A percentile compares a stretch with the other conserved stretches of the same genome.
phyloP scores from a whole-genome alignment of 2,113 vertebrate genomes.

The Xenopus laevis region DNA sequence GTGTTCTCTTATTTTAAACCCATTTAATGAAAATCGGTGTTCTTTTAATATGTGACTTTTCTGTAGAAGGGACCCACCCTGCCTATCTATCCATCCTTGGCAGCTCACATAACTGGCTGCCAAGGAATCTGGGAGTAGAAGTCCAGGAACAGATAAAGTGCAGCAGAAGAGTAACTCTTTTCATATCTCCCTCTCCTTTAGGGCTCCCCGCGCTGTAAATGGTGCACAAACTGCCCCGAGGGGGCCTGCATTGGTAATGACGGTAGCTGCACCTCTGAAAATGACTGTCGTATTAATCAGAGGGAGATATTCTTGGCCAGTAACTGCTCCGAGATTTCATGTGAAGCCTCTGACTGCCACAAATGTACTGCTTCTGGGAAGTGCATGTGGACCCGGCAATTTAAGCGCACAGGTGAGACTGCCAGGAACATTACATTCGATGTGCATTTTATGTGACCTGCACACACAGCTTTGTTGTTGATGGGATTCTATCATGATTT shows the following conservation, averaged over 20 bases:
- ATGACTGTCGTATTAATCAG: slow-evolving; percentile 90
- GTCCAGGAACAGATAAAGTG: too few species aligned
- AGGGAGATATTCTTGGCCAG: slow-evolving; percentile 84
- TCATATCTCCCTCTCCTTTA: slow-evolving; percentile 23
- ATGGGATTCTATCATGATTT: too few species aligned
- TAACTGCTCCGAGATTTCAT: slow-evolving; percentile 86
- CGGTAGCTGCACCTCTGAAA: slow-evolving; percentile 83
- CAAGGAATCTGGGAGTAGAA: too few species aligned
- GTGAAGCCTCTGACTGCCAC: slow-evolving; percentile 84
- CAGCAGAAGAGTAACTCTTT: too few species aligned
- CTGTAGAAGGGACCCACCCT: too few species aligned
- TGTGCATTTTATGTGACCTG: neutral
- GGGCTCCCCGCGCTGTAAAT: slow-evolving; percentile 73
- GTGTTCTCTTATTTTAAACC: too few species aligned
- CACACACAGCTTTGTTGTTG: too few species aligned
- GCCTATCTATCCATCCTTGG: too few species aligned
- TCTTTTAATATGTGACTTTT: too few species aligned
- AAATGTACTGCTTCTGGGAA: slow-evolving; percentile 85
- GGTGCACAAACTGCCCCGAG: slow-evolving; percentile 91
- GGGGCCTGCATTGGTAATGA: slow-evolving; percentile 83
- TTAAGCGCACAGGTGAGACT: slow-evolving; percentile 80
- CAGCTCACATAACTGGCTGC: too few species aligned
- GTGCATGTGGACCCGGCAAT: slow-evolving; percentile 92
- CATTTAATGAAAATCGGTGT: too few species aligned
- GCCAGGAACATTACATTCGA: neutral